Evolutionary conservation across 2,113 vertebrate genomes (phyloP).

Genomic region (Channa argus): DNA sequence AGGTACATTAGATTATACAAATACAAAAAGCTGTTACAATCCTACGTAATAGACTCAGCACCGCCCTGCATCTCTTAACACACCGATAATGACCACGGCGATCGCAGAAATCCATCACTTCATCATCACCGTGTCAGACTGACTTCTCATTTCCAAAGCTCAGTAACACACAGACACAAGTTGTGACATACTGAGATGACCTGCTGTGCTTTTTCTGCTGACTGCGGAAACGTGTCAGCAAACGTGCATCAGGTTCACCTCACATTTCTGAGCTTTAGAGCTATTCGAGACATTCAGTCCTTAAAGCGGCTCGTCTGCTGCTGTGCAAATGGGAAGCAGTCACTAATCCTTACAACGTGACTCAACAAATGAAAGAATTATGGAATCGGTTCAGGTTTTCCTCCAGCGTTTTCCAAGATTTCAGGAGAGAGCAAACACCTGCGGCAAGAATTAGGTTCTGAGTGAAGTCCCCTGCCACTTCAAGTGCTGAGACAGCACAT

Average conservation of each 20-base stretch:
- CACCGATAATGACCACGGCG: constrained; percentile 55
- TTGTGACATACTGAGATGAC: constrained; percentile 74
- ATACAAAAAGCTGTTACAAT: constrained; percentile 63
- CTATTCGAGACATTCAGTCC: constrained; percentile 56
- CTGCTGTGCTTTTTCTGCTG: constrained; percentile 20
- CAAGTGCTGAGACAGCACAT: constrained; percentile 3
- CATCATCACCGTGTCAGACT: not conserved
- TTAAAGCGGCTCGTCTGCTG: constrained; percentile 46
- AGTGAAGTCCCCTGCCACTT: constrained; percentile 5
- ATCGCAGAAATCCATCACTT: constrained; percentile 39
- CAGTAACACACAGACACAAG: constrained; percentile 81
- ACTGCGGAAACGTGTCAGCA: no score
- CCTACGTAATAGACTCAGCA: constrained; percentile 65
- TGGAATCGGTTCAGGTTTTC: constrained; percentile 37
- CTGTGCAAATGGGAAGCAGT: constrained; percentile 25
- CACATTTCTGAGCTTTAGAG: constrained; percentile 28
- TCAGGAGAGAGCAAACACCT: constrained; percentile 47
- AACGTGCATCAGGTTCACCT: constrained; percentile 3
- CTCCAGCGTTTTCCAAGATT: constrained; percentile 40
- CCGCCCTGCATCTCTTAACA: constrained; percentile 47
- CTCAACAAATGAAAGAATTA: constrained; percentile 36
- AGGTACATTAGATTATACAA: constrained; percentile 69
- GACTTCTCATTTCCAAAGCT: constrained; percentile 35
- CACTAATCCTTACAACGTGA: constrained; percentile 33
- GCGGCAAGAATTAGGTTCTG: constrained; percentile 8